Base-by-base conservation (phyloP, 1,140 invertebrate species). In the Nephotettix cincticeps region DNA sequence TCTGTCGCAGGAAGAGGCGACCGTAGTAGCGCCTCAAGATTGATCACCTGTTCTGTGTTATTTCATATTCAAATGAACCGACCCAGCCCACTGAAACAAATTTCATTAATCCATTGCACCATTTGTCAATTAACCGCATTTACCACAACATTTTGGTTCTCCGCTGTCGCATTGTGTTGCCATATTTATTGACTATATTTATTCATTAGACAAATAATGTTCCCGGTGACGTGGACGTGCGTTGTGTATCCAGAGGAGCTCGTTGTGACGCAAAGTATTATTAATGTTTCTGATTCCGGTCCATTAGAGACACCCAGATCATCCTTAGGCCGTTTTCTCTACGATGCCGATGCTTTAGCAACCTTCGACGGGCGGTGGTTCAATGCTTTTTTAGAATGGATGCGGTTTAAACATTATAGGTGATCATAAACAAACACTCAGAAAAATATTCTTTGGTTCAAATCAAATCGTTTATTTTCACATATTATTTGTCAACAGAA, bases 141-240 rank as follows among this genome's bases (percentile, higher is more conserved):
- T 54, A 54, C 47, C 47, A 54, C 47, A 54, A 54, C 47, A 54
- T 54, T 54, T 54, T 19, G 11, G 47, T 19, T 21, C 9, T 6
- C 6, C 36, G 47, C 47, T 54, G 47, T 54, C 47, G 47, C 47
- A 54, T 54, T 54, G 47, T 54, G 47, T 21, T 4, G 9, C 47
- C 47, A 54, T 54, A 54, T 54, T 54, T 54, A 54, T 54, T 54
- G 47, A 54, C 47, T 54, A 54, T 54, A 54, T 54, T 54, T 54
- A 54, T 54, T 54, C 47, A 54, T 54, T 54, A 54, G 47, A 54
- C 47, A 54, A 54, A 54, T 54, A 54, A 54, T 54, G 47, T 54
- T 40, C 47, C 47, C 4, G 47, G 47, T 54, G 47, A 54, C 47
- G 23, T 40, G 6, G 36, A 40, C 6, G 17, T 17, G 17, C 36